These are phyloP conservation scores for Micrasema longulum DNA, from an alignment of 1,140 invertebrate species.

Conservation along the genomic window DNA sequence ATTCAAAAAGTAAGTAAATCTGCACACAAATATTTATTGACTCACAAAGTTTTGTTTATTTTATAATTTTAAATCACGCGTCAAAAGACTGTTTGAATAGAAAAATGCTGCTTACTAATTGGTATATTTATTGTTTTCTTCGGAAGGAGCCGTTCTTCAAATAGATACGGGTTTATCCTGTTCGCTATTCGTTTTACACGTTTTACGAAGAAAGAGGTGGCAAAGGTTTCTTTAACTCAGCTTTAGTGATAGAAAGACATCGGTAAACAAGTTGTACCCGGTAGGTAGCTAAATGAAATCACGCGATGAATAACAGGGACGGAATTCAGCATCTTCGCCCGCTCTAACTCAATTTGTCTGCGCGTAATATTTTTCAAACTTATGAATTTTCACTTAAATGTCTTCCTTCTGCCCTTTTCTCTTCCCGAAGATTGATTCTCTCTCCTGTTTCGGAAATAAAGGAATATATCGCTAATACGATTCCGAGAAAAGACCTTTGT, in stretches of 20 bases:
- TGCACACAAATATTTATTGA: no score
- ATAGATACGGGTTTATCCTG: no score
- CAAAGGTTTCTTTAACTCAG: background rate
- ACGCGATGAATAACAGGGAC: slow-evolving; percentile 21
- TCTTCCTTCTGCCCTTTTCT: slow-evolving; percentile 18
- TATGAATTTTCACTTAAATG: slow-evolving; percentile 34
- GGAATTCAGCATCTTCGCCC: slow-evolving; percentile 28
- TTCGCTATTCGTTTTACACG: background rate
- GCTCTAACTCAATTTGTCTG: slow-evolving; percentile 32
- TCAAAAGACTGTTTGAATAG: no score
- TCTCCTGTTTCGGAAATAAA: slow-evolving; percentile 4
- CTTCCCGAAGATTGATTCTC: slow-evolving; percentile 16
- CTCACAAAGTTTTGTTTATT: no score
- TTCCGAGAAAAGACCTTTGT: slow-evolving; percentile 12
- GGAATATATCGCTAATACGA: slow-evolving; percentile 29
- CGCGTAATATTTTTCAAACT: slow-evolving; percentile 35
- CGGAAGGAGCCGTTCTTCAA: no score
- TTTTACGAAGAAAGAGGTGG: background rate
- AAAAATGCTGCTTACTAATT: no score
- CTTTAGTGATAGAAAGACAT: background rate
- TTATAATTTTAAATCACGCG: no score
- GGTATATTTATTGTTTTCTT: no score
- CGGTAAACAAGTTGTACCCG: background rate
- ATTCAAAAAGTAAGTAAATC: no score
- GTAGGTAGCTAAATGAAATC: slow-evolving; percentile 10